These are phyloP conservation scores for Drosophila grimshawi DNA, from an alignment of 1,140 invertebrate genomes.

Conservation along the genomic window DNA sequence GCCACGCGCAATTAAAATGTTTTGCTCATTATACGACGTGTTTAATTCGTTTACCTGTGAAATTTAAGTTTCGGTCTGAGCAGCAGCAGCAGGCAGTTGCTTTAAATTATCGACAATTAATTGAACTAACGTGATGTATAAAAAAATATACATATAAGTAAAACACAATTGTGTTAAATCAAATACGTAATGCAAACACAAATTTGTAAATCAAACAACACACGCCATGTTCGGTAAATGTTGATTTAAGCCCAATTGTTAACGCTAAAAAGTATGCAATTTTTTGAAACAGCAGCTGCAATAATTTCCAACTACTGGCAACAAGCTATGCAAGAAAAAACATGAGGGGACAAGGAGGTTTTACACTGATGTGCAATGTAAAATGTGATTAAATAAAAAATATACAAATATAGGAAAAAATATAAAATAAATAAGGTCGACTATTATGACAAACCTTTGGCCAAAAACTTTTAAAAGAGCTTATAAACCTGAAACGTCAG, in stretches of 20 bases:
- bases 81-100: constrained; percentile 42
- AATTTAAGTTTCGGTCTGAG: constrained; percentile 36
- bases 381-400: too few species aligned
- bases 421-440: too few species aligned
- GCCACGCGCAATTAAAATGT: constrained; percentile 53
- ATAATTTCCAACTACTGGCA: constrained; percentile 42
- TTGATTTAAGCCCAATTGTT: constrained; percentile 44
- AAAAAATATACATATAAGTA: constrained; percentile 23
- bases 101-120: constrained; percentile 68
- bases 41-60: constrained; percentile 53
- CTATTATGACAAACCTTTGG: too few species aligned
- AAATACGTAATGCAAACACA: constrained; percentile 40
- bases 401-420: too few species aligned
- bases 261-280: constrained; percentile 57
- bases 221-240: constrained; percentile 34
- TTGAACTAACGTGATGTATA: constrained; percentile 34
- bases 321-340: constrained; percentile 41
- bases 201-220: constrained; percentile 62
- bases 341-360: too few species aligned
- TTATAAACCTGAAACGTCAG: too few species aligned
- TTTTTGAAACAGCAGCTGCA: constrained; percentile 29
- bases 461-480: too few species aligned
- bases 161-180: constrained; percentile 36
- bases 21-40: constrained; percentile 54
- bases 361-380: too few species aligned